Conservation (phyloP, 1,140 invertebrate species). For the Euwallacea fornicatus region DNA sequence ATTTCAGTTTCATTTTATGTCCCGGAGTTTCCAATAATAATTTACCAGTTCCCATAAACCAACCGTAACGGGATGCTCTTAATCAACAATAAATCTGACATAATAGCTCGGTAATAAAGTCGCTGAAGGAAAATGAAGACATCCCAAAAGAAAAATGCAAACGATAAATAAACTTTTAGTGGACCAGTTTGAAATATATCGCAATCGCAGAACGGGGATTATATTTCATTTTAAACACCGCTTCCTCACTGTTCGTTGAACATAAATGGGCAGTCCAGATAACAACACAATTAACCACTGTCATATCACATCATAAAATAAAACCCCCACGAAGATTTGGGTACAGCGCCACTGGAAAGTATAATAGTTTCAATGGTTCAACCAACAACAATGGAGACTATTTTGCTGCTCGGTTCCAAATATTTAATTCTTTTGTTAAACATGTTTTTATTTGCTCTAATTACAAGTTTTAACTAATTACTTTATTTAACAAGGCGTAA, state of each 20-base stretch:
- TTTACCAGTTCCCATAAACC: slow-evolving; percentile 7
- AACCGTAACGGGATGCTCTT: slow-evolving; percentile 12
- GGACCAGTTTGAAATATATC: slow-evolving; percentile 16
- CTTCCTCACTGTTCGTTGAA: slow-evolving; percentile 16
- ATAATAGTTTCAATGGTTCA: slow-evolving; percentile 2
- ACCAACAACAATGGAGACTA: background rate
- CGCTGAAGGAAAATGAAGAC: slow-evolving; percentile 7
- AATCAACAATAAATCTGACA: slow-evolving; percentile 30
- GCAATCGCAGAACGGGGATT: slow-evolving; percentile 13
- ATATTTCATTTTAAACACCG: slow-evolving; percentile 32
- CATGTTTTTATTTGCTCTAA: too few relatives aligned
- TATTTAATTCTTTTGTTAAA: background rate
- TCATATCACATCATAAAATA: slow-evolving; percentile 31
- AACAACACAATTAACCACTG: slow-evolving; percentile 33
- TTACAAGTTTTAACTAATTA: too few relatives aligned
- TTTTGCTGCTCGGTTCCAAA: background rate
- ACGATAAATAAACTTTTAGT: slow-evolving; percentile 25
- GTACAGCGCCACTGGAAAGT: slow-evolving; percentile 8
- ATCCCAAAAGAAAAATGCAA: slow-evolving; percentile 19
- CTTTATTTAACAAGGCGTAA: too few relatives aligned
- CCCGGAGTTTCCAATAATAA: slow-evolving; percentile 11
- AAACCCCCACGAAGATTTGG: slow-evolving; percentile 15
- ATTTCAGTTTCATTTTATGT: slow-evolving; percentile 12
- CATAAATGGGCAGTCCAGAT: slow-evolving; percentile 26
- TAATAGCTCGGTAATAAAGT: slow-evolving; percentile 25